A percentile compares a stretch with the other conserved stretches of the same genome.
Evolutionary conservation across 2,797 vertebrate genomes (phyloP).

Genomic region (Rhyacichthys aspro): DNA sequence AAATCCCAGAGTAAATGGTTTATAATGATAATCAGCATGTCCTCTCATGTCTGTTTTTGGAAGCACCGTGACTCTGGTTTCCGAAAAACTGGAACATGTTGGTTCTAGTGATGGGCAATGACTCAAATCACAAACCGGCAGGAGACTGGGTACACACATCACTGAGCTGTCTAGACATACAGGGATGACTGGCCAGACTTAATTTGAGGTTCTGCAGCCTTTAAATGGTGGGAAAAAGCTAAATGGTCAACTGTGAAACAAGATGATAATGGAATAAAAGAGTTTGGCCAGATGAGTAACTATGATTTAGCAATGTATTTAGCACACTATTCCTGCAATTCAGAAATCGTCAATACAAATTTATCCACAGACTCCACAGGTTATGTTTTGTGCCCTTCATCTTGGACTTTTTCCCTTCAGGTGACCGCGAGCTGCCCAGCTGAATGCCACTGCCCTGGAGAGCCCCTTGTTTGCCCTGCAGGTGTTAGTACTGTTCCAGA

Average conservation of each 20-base stretch:
- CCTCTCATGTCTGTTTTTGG: slow-evolving; percentile 32
- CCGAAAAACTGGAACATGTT: slow-evolving; percentile 48
- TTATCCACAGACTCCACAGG: not conserved
- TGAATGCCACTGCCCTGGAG: slow-evolving; percentile 66
- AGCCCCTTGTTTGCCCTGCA: slow-evolving; percentile 62
- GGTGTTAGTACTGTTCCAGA: slow-evolving; percentile 76
- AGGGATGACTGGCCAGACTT: slow-evolving; percentile 25
- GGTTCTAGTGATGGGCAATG: slow-evolving; percentile 42
- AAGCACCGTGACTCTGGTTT: slow-evolving; percentile 36
- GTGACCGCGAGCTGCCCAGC: slow-evolving; percentile 72
- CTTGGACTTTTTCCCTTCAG: slow-evolving; percentile 50
- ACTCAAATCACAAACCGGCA: slow-evolving; percentile 54
- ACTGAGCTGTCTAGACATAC: slow-evolving; percentile 52
- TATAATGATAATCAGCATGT: slow-evolving; percentile 27
- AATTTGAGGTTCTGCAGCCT: slow-evolving; percentile 22
- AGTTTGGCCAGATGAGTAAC: not conserved
- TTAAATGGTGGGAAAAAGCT: slow-evolving; percentile 14
- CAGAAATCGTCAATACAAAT: slow-evolving; percentile 1
- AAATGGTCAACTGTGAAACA: slow-evolving; percentile 3
- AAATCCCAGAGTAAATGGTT: slow-evolving; percentile 4
- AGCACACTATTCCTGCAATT: not conserved
- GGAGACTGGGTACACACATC: slow-evolving; percentile 27
- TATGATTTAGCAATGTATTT: not conserved
- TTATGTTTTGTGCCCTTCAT: slow-evolving; percentile 1
- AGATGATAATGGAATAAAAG: not conserved